Percentiles rank a stretch among this genome's conserved stretches.
Conservation (phyloP, 2,888 invertebrate species). For the Coenonympha glycerion region DNA sequence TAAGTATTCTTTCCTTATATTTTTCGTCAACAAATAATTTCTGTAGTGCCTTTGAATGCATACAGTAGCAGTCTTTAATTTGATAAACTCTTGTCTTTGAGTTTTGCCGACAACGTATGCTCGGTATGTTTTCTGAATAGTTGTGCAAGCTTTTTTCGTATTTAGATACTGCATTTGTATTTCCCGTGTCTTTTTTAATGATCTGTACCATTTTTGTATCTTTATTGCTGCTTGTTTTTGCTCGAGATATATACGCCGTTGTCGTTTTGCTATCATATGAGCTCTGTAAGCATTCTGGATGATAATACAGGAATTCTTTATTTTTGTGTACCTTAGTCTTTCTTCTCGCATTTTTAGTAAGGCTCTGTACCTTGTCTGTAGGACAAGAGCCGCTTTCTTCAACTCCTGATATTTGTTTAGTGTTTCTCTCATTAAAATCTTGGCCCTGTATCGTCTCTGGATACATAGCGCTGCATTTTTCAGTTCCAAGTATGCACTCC, state of each 20-base stretch:
- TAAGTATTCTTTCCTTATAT: conserved; percentile 41
- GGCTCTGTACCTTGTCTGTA: conserved; percentile 65
- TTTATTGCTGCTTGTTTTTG: conserved; percentile 47
- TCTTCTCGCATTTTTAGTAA: conserved; percentile 47
- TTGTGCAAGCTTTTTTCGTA: conserved; percentile 48
- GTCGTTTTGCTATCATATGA: conserved; percentile 37
- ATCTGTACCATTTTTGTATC: conserved; percentile 61
- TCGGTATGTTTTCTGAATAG: conserved; percentile 64
- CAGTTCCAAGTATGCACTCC: conserved; percentile 33
- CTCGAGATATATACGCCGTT: conserved; percentile 42
- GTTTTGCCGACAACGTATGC: conserved; percentile 46
- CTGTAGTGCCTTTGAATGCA: conserved; percentile 53
- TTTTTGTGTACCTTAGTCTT: conserved; percentile 38
- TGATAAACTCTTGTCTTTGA: conserved; percentile 49
- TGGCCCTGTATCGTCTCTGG: conserved; percentile 45
- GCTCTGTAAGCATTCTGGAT: conserved; percentile 64
- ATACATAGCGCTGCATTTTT: conserved; percentile 45
- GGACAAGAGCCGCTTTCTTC: conserved; percentile 29
- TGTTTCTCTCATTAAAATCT: conserved; percentile 35
- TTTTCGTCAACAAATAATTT: conserved; percentile 47
- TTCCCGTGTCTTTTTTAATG: conserved; percentile 37
- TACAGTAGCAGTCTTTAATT: conserved; percentile 48
- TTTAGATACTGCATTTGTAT: conserved; percentile 41
- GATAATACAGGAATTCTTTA: conserved; percentile 42
- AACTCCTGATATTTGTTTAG: conserved; percentile 31